Conservation (phyloP, 2,113 vertebrate genomes). For the Triplophysa siluroides region DNA sequence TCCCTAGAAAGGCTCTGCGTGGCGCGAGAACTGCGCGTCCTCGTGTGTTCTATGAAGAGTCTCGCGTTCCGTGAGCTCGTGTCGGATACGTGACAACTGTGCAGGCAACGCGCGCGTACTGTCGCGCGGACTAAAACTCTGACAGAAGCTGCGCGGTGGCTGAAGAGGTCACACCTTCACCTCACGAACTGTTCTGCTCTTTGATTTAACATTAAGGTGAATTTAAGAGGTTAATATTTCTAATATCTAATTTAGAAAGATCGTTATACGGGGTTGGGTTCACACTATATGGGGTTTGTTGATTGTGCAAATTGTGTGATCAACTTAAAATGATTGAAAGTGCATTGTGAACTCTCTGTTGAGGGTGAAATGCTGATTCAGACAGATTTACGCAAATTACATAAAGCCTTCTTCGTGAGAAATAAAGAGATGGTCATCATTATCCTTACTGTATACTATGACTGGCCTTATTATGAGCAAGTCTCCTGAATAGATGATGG, state of each 20-base stretch:
- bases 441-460: too few species aligned
- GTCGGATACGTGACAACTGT: constrained; percentile 5
- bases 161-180: not conserved
- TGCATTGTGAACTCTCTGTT: not conserved
- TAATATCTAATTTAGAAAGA: too few species aligned
- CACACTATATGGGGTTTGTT: too few species aligned
- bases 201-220: too few species aligned
- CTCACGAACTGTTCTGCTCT: too few species aligned
- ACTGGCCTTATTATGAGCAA: too few species aligned
- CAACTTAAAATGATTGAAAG: too few species aligned
- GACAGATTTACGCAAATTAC: not conserved
- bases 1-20: not conserved
- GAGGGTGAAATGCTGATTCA: constrained; percentile 6
- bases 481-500: too few species aligned
- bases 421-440: too few species aligned
- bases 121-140: constrained; percentile 1
- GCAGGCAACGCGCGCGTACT: not conserved
- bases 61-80: constrained; percentile 11
- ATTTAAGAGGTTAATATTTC: too few species aligned
- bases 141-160: not conserved
- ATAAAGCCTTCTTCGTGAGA: not conserved
- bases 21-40: constrained; percentile 2
- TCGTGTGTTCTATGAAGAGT: not conserved
- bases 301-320: too few species aligned
- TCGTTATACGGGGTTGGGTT: too few species aligned